phyloP scores from a whole-genome alignment of 2,797 vertebrate genomes.

The Monodelphis domestica region DNA sequence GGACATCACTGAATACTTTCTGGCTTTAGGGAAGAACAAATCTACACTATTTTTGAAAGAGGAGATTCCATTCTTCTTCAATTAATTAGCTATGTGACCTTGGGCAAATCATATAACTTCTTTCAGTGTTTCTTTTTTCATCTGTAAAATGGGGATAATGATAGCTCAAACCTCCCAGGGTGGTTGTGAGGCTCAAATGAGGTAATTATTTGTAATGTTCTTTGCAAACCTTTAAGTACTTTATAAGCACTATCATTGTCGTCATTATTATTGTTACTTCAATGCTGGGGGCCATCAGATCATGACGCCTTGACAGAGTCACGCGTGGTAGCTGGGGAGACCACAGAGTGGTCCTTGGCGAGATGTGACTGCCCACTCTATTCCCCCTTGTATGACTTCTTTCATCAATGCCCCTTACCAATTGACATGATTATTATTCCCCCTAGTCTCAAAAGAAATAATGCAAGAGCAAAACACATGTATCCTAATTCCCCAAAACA shows the following conservation, averaged over 20 bases:
- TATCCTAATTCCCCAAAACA: too few relatives aligned
- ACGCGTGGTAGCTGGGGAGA: too few relatives aligned
- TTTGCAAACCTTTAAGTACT: not conserved
- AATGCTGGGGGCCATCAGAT: too few relatives aligned
- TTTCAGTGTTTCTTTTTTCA: not conserved
- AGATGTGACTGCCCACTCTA: too few relatives aligned
- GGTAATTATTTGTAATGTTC: not conserved
- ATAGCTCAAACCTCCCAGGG: not conserved
- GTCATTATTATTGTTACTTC: not conserved
- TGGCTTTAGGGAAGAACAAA: not conserved
- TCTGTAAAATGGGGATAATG: not conserved
- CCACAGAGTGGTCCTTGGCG: too few relatives aligned
- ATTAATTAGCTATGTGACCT: not conserved
- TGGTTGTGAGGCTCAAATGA: not conserved
- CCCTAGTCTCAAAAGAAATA: too few relatives aligned
- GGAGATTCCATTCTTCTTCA: not conserved
- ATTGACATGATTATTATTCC: too few relatives aligned
- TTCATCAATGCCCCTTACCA: too few relatives aligned
- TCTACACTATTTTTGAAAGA: not conserved
- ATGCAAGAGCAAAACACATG: too few relatives aligned
- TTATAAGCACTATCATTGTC: not conserved
- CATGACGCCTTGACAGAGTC: too few relatives aligned
- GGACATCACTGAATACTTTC: not conserved
- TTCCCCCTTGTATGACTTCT: too few relatives aligned
- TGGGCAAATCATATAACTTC: not conserved